These are phyloP conservation scores for Chaunax sp. DNA, from an alignment of 2,797 vertebrate genomes.

Conservation along the genomic window DNA sequence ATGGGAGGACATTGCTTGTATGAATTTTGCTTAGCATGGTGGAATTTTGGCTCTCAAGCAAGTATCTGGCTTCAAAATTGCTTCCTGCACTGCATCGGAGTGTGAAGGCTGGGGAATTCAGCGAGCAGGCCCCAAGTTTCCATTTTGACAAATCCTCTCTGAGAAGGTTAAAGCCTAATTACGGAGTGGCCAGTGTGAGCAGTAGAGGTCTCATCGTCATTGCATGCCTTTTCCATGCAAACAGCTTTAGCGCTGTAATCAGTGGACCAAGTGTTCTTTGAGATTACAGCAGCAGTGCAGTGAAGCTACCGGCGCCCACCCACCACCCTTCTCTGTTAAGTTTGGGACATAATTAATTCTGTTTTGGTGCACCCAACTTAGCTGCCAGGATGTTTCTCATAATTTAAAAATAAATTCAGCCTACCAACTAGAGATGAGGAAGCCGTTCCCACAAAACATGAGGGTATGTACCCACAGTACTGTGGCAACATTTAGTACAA, in stretches of 20 bases:
- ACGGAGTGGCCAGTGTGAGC: constrained; percentile 69
- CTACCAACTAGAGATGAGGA: too few relatives aligned
- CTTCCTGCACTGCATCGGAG: constrained; percentile 13
- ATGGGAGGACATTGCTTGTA: background rate
- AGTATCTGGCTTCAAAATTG: constrained; percentile 38
- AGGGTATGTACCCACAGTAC: too few relatives aligned
- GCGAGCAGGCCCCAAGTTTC: constrained; percentile 72
- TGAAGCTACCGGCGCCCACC: constrained; percentile 38
- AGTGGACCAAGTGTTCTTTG: constrained; percentile 76
- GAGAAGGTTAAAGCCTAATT: constrained; percentile 85
- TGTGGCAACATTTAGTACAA: too few relatives aligned
- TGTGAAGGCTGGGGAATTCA: constrained; percentile 35
- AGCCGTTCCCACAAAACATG: too few relatives aligned
- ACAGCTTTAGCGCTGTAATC: constrained; percentile 68
- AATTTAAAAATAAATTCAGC: too few relatives aligned
- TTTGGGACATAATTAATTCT: background rate
- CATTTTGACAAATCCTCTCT: constrained; percentile 85
- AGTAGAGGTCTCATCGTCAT: constrained; percentile 66
- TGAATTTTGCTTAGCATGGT: background rate
- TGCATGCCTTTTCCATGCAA: constrained; percentile 71
- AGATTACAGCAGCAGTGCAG: constrained; percentile 71
- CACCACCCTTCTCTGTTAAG: constrained; percentile 1
- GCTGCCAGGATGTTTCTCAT: too few relatives aligned
- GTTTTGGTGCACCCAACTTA: too few relatives aligned
- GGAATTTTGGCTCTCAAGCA: constrained; percentile 21